Conservation (phyloP, 2,888 invertebrate genomes). For the Agonum fuliginosum region DNA sequence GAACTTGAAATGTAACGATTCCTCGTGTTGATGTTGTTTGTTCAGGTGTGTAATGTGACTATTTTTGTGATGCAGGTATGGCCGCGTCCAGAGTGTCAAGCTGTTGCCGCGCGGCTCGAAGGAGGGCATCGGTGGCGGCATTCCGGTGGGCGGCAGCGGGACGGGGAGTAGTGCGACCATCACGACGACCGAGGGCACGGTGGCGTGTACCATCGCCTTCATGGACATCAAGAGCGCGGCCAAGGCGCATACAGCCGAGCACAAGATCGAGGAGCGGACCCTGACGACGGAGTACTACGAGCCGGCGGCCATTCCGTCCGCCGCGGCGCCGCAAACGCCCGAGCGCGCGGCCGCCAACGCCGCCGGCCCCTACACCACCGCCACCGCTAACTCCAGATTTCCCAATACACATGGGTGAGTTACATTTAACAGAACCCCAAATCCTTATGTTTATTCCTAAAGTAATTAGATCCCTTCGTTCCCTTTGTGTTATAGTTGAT, state of each 20-base stretch:
- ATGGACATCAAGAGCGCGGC: slow-evolving; percentile 98
- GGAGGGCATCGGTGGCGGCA: slow-evolving; percentile 61
- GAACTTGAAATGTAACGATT: background rate
- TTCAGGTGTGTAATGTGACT: slow-evolving; percentile 31
- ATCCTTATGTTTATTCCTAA: background rate
- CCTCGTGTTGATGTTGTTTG: background rate
- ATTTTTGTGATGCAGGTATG: slow-evolving; percentile 84
- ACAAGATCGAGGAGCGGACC: slow-evolving; percentile 89
- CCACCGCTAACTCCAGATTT: slow-evolving; percentile 75
- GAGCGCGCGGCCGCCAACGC: slow-evolving; percentile 75
- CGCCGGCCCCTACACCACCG: slow-evolving; percentile 78
- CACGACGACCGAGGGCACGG: slow-evolving; percentile 78
- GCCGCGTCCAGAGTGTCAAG: slow-evolving; percentile 98
- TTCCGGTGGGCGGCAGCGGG: slow-evolving; percentile 71
- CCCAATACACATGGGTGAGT: slow-evolving; percentile 76
- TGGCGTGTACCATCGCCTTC: slow-evolving; percentile 94
- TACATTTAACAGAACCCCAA: background rate
- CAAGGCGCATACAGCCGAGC: slow-evolving; percentile 93
- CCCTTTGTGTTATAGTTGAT: too few species aligned
- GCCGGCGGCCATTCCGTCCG: slow-evolving; percentile 83
- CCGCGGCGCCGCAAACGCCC: slow-evolving; percentile 65
- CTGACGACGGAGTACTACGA: slow-evolving; percentile 95
- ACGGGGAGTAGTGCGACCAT: slow-evolving; percentile 69
- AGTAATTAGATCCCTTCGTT: too few species aligned
- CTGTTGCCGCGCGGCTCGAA: slow-evolving; percentile 81